Evolutionary conservation across 1,140 invertebrate species (phyloP).

Genomic region (Drosophila ironensis): DNA sequence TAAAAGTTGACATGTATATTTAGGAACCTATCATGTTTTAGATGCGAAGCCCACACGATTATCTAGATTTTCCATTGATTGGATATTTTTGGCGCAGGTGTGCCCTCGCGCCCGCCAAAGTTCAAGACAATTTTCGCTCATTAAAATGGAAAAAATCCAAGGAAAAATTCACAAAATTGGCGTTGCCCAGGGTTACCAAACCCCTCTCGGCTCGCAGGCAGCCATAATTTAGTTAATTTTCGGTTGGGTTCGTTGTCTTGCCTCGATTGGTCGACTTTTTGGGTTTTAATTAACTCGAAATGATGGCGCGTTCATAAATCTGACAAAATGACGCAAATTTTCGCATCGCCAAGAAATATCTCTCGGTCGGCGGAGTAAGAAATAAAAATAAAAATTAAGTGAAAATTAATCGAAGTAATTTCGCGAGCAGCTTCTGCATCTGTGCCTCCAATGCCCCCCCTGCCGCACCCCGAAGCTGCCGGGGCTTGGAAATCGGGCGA

Average conservation of each 20-base stretch:
- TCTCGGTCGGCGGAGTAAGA: conserved; percentile 58
- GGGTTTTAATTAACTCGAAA: conserved; percentile 65
- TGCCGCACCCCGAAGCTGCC: background rate
- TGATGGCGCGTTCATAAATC: conserved; percentile 69
- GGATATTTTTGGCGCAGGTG: conserved; percentile 29
- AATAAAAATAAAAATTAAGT: conserved; percentile 80
- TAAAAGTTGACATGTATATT: no score
- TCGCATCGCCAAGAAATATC: conserved; percentile 55
- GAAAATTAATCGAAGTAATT: conserved; percentile 80
- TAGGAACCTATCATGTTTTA: no score
- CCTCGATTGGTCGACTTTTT: conserved; percentile 18
- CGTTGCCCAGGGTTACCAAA: conserved; percentile 59
- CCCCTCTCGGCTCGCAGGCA: background rate
- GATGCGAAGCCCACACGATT: background rate
- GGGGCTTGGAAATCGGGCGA: conserved; percentile 41
- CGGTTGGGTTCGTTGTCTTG: conserved; percentile 16
- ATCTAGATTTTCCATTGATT: conserved; percentile 24
- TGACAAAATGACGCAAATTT: conserved; percentile 74
- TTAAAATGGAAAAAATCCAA: conserved; percentile 61
- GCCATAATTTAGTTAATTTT: conserved; percentile 74
- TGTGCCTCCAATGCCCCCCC: background rate
- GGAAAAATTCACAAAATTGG: conserved; percentile 57
- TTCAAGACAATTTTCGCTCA: conserved; percentile 68
- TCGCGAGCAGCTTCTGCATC: conserved; percentile 22
- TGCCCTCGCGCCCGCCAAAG: conserved; percentile 51